phyloP scores from a whole-genome alignment of 1,140 invertebrate species.

The Atta cephalotes region DNA sequence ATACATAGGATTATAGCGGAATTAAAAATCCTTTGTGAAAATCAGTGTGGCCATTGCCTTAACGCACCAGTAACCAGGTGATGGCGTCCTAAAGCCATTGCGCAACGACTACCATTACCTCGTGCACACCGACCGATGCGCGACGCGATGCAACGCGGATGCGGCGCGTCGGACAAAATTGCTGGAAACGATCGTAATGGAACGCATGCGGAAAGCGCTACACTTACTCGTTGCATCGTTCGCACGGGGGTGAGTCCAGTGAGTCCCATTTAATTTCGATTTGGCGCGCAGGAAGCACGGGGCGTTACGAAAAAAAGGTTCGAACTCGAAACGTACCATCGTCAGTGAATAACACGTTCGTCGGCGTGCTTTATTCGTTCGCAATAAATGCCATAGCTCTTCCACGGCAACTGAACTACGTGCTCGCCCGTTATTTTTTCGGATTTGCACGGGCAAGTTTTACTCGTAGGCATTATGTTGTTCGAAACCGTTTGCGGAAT shows the following conservation, averaged over 20 bases:
- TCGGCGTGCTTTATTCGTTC: conserved; percentile 62
- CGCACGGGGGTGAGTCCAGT: background rate
- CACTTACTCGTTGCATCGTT: conserved; percentile 43
- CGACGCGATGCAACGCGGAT: no score
- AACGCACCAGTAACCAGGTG: conserved; percentile 28
- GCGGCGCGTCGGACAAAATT: conserved; percentile 60
- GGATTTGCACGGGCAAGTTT: conserved; percentile 12
- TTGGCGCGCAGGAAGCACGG: conserved; percentile 33
- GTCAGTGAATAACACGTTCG: conserved; percentile 61
- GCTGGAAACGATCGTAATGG: conserved; percentile 72
- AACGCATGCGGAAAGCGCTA: conserved; percentile 52
- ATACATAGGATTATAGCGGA: conserved; percentile 14
- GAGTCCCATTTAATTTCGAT: conserved; percentile 70
- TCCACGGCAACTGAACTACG: conserved; percentile 54
- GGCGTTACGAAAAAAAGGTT: conserved; percentile 36
- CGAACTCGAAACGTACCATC: conserved; percentile 19
- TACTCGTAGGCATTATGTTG: conserved; percentile 22
- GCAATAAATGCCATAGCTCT: conserved; percentile 63
- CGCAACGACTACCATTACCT: conserved; percentile 47
- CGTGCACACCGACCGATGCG: conserved; percentile 13
- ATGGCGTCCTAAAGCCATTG: conserved; percentile 36
- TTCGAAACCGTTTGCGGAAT: background rate
- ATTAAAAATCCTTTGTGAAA: conserved; percentile 61
- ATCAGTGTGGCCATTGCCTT: conserved; percentile 43
- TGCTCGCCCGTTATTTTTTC: conserved; percentile 39